Base-by-base conservation (phyloP, 2,888 invertebrate species). In the Stenurella melanura region DNA sequence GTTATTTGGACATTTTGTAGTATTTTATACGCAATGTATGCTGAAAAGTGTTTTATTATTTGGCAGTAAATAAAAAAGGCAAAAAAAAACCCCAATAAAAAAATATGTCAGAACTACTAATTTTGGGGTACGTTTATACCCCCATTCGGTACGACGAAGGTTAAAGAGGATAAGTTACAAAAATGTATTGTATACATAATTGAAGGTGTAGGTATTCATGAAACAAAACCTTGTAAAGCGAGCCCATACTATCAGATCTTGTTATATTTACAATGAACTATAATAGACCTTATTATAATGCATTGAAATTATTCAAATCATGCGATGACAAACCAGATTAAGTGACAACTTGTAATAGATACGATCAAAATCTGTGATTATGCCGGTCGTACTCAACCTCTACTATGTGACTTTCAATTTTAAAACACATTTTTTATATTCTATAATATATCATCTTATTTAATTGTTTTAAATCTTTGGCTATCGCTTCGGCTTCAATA, bases 201-300 rank as follows among this genome's bases (percentile, higher is more conserved):
- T 42, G 42, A 42, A 42, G 42, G 42, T 42, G 42, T 42, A 42
- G 12, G 12, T 42, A 42, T 42, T 42, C 42, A 42, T 15, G 12
- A 50, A 50, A 50, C 50, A 50, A 50, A 50, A 50, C 50, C 50
- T 50, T 50, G 50, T 50, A 50, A 50, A 50, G 50, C n/a, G 50
- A 50, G 5, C 50, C 50, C 50, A 50, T 82, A 79, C 79, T 74
- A 78, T 80, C 76, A 74, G 77, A 77, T 76, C 77, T 75, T 73
- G 72, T 68, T 74, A 74, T 75, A 74, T 74, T 74, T 78, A 61
- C 76, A 63, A 76, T 75, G 76, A 74, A 78, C 76, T 73, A 78
- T 78, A 78, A 78, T 78, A 74, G 74, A 68, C 66, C 73, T 72
- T 68, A 76, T 78, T 78, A 75, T 78, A 78, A 73, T 74, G 60